phyloP scores from a whole-genome alignment of 2,113 vertebrate genomes.

The Morone saxatilis region DNA sequence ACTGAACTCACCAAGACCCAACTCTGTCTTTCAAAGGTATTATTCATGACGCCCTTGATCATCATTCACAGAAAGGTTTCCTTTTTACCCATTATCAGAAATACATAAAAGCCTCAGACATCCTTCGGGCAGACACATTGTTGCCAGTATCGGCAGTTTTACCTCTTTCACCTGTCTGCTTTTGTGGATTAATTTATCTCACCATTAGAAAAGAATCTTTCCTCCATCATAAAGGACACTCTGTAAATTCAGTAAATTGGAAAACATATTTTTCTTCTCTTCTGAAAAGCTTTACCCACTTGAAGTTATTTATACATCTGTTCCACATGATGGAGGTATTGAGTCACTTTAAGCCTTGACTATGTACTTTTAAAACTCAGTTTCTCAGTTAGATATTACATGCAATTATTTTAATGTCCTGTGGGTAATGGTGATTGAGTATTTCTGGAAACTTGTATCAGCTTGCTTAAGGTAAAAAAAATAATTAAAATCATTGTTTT shows the following conservation, averaged over 20 bases:
- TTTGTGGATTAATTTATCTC: constrained; percentile 39
- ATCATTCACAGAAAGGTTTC: constrained; percentile 11
- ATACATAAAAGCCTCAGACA: constrained; percentile 37
- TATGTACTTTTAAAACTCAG: neutral
- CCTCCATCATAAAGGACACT: neutral
- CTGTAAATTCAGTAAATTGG: neutral
- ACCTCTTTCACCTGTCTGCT: constrained; percentile 15
- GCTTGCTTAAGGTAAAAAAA: neutral
- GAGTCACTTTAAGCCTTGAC: constrained; percentile 1
- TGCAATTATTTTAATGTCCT: neutral
- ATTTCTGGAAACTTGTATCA: neutral
- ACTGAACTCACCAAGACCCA: neutral
- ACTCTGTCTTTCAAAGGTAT: neutral
- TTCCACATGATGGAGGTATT: constrained; percentile 40
- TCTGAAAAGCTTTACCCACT: neutral
- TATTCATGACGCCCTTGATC: neutral
- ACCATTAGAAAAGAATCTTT: constrained; percentile 6
- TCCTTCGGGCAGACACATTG: constrained; percentile 25
- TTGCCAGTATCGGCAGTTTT: neutral
- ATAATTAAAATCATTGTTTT: too few species aligned
- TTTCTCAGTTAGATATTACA: too few species aligned
- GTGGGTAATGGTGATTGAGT: neutral
- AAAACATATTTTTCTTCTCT: neutral
- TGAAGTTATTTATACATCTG: neutral
- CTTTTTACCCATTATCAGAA: constrained; percentile 29